Evolutionary conservation across 1,140 invertebrate genomes (phyloP).

Genomic region (Conopomorpha cramerella): DNA sequence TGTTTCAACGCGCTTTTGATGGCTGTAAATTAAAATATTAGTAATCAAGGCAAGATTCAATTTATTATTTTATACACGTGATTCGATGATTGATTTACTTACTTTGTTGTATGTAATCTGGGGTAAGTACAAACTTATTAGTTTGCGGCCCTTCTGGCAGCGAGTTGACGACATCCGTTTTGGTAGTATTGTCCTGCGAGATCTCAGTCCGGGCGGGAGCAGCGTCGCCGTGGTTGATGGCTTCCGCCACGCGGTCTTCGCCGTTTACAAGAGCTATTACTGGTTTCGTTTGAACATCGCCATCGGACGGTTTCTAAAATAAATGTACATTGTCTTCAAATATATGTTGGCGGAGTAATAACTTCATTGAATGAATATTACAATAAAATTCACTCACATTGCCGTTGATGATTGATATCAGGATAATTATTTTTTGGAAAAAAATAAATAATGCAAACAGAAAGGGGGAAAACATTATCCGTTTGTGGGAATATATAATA

Average conservation of each 20-base stretch:
- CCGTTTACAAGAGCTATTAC: conserved; percentile 40
- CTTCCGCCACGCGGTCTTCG: conserved; percentile 37
- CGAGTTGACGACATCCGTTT: conserved; percentile 46
- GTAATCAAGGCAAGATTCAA: too few species aligned
- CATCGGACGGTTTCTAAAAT: too few species aligned
- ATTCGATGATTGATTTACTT: too few species aligned
- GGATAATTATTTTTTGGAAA: too few species aligned
- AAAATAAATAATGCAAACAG: too few species aligned
- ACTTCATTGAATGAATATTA: too few species aligned
- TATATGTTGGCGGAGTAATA: too few species aligned
- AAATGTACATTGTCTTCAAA: too few species aligned
- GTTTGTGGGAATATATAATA: conserved; percentile 59
- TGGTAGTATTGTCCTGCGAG: conserved; percentile 41
- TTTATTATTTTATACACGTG: too few species aligned
- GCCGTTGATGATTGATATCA: too few species aligned
- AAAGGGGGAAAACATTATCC: too few species aligned
- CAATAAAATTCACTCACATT: too few species aligned
- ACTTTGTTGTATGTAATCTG: conserved; percentile 89
- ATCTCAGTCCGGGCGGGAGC: conserved; percentile 41
- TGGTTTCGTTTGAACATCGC: conserved; percentile 33
- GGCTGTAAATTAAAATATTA: conserved; percentile 68
- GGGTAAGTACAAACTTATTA: conserved; percentile 83
- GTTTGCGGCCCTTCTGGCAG: conserved; percentile 37
- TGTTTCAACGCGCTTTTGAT: conserved; percentile 83
- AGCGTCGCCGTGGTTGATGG: conserved; percentile 29